Conservation (phyloP, 2,797 vertebrate genomes). For the Muscicapa striata region DNA sequence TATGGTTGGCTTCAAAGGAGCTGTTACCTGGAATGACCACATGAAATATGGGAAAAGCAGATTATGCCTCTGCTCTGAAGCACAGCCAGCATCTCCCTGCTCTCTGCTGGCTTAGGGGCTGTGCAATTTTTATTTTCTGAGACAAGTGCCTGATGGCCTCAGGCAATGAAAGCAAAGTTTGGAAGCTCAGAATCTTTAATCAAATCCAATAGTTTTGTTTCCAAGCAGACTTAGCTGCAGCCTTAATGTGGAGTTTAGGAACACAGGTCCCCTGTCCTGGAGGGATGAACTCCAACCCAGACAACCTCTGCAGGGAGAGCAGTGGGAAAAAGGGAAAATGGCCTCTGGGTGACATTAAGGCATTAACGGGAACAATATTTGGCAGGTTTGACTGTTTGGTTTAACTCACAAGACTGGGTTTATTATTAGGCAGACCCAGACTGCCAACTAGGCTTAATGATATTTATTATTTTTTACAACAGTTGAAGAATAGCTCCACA, state of each 20-base stretch:
- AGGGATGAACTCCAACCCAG: not conserved
- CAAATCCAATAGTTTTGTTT: not conserved
- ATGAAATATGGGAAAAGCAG: not conserved
- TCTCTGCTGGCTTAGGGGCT: not conserved
- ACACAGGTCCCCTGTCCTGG: not conserved
- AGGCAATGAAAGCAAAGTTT: not conserved
- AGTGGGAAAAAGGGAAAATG: not conserved
- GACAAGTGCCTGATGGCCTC: not conserved
- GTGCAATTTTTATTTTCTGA: not conserved
- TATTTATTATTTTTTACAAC: not conserved
- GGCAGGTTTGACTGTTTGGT: not conserved
- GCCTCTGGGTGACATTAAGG: not conserved
- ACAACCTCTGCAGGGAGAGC: not conserved
- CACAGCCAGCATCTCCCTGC: not conserved
- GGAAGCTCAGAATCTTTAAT: not conserved
- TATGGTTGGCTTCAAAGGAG: not conserved
- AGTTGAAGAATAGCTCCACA: not conserved
- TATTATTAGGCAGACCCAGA: not conserved
- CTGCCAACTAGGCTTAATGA: not conserved
- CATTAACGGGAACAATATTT: not conserved
- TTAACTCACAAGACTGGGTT: not conserved
- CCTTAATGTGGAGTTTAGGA: not conserved
- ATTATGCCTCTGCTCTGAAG: not conserved
- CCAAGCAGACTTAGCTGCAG: not conserved
- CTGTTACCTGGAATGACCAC: not conserved